A percentile compares a stretch with the other conserved stretches of the same genome.
phyloP scores from a whole-genome alignment of 2,113 vertebrate genomes.

The Pionites leucogaster region DNA sequence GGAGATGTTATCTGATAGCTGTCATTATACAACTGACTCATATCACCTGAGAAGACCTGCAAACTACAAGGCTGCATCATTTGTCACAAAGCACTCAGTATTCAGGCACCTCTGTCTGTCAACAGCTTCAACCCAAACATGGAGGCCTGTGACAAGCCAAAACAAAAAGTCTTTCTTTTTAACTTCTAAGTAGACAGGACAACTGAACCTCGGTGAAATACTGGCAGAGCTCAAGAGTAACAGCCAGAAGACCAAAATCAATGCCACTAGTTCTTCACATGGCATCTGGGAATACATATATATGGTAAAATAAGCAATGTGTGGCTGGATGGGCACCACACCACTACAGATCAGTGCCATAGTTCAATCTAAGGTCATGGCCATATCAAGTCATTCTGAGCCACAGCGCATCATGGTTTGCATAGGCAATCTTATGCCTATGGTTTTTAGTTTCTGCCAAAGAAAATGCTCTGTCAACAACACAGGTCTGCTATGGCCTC shows the following conservation, averaged over 20 bases:
- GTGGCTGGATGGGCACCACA: background rate
- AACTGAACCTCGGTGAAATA: background rate
- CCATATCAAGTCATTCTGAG: background rate
- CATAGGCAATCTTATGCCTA: background rate
- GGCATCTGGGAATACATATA: background rate
- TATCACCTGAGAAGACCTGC: constrained; percentile 26
- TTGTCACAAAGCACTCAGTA: background rate
- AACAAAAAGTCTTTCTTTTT: background rate
- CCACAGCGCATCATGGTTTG: too few relatives aligned
- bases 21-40: constrained; percentile 20
- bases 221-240: background rate
- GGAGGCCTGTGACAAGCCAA: background rate
- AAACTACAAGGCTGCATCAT: background rate
- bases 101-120: background rate
- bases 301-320: background rate
- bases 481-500: background rate
- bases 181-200: background rate
- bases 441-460: background rate
- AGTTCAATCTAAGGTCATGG: background rate
- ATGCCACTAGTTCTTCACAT: background rate
- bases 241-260: background rate
- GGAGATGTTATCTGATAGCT: constrained; percentile 19
- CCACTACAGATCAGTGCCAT: background rate
- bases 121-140: background rate
- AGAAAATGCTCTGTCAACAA: background rate